Evolutionary conservation across 2,113 vertebrate genomes (phyloP), one percentile per base, ranked within the genome.

Genomic region (Puntigrus tetrazona): DNA sequence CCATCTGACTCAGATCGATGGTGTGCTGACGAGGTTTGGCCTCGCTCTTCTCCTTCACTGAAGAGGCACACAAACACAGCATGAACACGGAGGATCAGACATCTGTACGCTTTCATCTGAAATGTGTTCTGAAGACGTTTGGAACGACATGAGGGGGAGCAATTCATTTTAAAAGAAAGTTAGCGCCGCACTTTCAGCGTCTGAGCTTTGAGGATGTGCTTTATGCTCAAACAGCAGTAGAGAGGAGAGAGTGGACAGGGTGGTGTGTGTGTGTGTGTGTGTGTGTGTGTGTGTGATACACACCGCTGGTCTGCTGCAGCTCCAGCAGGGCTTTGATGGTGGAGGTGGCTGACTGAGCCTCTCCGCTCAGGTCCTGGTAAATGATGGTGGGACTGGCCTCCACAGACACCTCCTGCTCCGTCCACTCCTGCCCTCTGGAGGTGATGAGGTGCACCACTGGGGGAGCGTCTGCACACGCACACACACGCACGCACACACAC

Each of bases 1-100:
- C 97, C 97, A 99, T 97, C 93, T 98, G 98, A 88, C 97, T 99
- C 89, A 99, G 92, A 93, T 99, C 97, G 89, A 99, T 98, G 76
- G 97, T 98, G 85, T 96, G 96, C 88, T 97, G 96, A 82, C 97
- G 93, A 16, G 95, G 95, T 90, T 96, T 99, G 2, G 95, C 88
- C 86, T 99, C 97, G 34, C 91, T 88, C 87, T 96, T 98, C 87
- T 98, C 97, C 90, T 97, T 99, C 89, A 96, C 97, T 97, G 92
- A 0, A 38, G 11, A 8, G 20, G 16, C 22, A 86, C 38, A 41
- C 47, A 83, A 5, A 50, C 52, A 55, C 18, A n/a, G n/a, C n/a
- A n/a, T n/a, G n/a, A n/a, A n/a, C n/a, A n/a, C n/a, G n/a, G n/a
- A n/a, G n/a, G n/a, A n/a, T n/a, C n/a, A n/a, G n/a, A n/a, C n/a